A percentile compares a stretch with the other conserved stretches of the same genome.
Evolutionary conservation across 2,888 invertebrate genomes (phyloP).

Genomic region (Junonia oenone): DNA sequence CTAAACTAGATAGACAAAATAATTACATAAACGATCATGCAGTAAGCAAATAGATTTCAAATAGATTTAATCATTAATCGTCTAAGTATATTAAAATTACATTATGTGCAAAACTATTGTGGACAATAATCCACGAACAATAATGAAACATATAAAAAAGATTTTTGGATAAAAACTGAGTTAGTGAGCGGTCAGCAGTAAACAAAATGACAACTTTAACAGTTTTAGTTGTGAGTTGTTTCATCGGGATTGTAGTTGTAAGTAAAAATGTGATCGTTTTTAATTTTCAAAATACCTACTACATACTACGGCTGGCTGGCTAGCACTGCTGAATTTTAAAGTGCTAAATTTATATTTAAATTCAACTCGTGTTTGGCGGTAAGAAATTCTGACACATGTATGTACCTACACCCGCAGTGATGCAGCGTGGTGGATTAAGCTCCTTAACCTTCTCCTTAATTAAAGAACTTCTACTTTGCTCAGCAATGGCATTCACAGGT

Average conservation of each 20-base stretch:
- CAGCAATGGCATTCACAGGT: too few relatives aligned
- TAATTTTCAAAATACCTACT: too few relatives aligned
- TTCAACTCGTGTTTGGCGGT: too few relatives aligned
- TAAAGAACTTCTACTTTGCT: too few relatives aligned
- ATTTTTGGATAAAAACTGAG: conserved; percentile 3
- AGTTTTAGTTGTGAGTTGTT: not conserved
- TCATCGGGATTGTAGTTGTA: not conserved
- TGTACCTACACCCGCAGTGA: too few relatives aligned
- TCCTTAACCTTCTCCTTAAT: too few relatives aligned
- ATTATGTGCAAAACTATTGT: conserved; percentile 7
- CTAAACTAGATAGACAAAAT: not conserved
- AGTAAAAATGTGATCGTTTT: too few relatives aligned
- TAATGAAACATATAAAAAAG: conserved; percentile 9
- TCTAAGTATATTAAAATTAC: conserved; percentile 16
- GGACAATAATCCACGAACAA: not conserved
- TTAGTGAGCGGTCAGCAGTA: conserved; percentile 14
- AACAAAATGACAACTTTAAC: conserved; percentile 25
- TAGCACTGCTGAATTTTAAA: too few relatives aligned
- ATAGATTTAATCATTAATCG: not conserved
- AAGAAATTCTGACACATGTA: too few relatives aligned
- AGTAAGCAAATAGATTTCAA: not conserved
- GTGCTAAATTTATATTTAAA: too few relatives aligned
- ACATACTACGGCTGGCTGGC: too few relatives aligned
- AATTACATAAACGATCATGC: not conserved
- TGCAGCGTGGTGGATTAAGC: too few relatives aligned